Evolutionary conservation across 2,888 invertebrate species (phyloP), one percentile per base, ranked within the genome.

Genomic region (Eupithecia subfuscata): DNA sequence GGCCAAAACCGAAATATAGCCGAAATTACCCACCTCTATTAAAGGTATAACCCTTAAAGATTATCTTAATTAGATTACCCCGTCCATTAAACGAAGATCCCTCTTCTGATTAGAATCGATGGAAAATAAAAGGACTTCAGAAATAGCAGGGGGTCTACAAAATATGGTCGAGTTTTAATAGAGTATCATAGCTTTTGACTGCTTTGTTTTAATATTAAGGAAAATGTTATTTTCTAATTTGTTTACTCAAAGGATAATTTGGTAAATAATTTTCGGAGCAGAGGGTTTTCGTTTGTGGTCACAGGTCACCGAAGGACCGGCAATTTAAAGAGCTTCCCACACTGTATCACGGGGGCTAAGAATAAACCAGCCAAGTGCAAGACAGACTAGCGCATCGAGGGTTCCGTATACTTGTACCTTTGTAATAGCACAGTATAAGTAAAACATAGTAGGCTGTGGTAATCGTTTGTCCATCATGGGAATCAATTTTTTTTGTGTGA

Each of bases 21-120:
- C 40, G 60, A 75, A 75, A 69, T 37, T 25, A n/a, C 25, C 12
- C 73, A 30, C 25, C 68, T 25, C 77, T 70, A 67, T 40, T 68
- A 69, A 69, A 48, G 70, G 69, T 69, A 73, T 69, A 76, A 74
- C 77, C 77, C 70, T 69, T 73, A 74, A 73, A 80, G 76, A 76
- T 78, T 75, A 80, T 80, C 78, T 73, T 75, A 69, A 77, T 78
- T 77, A 80, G 80, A 80, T 79, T 79, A 81, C 73, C 30, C 68
- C 48, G 71, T 65, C 80, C 80, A 80, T 79, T 67, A 77, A 72
- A 75, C 68, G 67, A 30, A 75, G 81, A 78, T 73, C 80, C 76
- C 80, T 52, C 70, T 67, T 75, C 75, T 77, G 80, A 80, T 80
- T 76, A 80, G 63, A 73, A 71, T 72, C 76, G 77, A 80, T 79